Evolutionary conservation across 1,140 invertebrate genomes (phyloP), one percentile per base, ranked within the genome.

Genomic region (Chrysopa pallens): DNA sequence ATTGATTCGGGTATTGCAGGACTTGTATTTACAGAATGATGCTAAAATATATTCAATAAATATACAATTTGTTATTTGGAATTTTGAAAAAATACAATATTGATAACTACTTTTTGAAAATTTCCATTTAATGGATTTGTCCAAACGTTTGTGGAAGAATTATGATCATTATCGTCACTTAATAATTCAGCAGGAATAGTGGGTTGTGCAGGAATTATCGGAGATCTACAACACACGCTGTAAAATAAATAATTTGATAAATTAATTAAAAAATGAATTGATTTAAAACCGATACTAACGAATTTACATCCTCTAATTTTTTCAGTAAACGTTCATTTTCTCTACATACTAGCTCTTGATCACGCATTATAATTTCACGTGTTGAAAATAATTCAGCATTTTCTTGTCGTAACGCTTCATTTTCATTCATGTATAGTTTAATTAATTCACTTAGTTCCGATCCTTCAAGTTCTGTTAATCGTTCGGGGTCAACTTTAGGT

Each of bases 271-370:
- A 11, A 4, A 12, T 33, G 8, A 33, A 11, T 33, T 33, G 31
- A 9, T 33, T 11, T 33, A 33, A 11, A 33, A 11, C 2, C 8
- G 29, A 40, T 39, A 74, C 77, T 76, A 64, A 85, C 81, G 74
- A 76, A 56, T 84, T 84, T 11, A 85, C 78, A 60, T 88, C 83
- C 60, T 92, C 87, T 9, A 94, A 60, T 64, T 89, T 88, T 52
- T 80, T 84, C 12, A 86, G 59, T 13, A 95, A 64, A 17, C 83
- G 63, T 59, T 94, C 90, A 55, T 94, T 94, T 58, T 95, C 89
- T 44, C 84, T 66, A 53, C 84, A 89, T 8, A 94, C 77, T 6
- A 87, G 58, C 58, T 94, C 88, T 53, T 93, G 88, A 56, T 95
- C 90, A 33, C 86, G 62, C 38, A 89, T 69, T 17, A 92, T 65